These are phyloP conservation scores for Microcebus ravelobensis DNA, from an alignment of 2,113 vertebrate species.

Conservation along the genomic window DNA sequence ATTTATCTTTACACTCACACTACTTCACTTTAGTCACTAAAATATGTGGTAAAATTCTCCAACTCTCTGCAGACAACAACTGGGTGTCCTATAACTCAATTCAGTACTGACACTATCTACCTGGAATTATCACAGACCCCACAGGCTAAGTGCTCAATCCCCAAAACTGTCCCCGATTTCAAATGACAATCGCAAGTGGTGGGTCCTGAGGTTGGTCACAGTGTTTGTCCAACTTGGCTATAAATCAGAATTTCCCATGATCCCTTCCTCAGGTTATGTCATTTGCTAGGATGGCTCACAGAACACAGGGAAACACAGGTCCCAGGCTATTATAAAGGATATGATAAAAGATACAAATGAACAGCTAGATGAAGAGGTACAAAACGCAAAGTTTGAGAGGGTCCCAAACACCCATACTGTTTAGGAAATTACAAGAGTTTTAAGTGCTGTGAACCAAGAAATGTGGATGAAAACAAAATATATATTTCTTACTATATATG, in stretches of 20 bases:
- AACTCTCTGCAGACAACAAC: background rate
- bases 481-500: background rate
- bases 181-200: background rate
- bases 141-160: background rate
- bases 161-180: background rate
- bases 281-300: background rate
- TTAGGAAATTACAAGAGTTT: background rate
- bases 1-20: background rate
- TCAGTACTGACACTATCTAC: background rate
- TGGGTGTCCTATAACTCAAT: background rate
- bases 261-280: background rate
- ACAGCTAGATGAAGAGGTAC: background rate
- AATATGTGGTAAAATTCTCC: background rate
- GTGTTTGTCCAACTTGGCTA: background rate
- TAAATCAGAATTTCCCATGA: background rate
- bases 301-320: background rate
- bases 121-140: background rate
- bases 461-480: background rate
- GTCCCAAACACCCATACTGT: background rate
- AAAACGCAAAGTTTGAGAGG: background rate
- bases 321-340: background rate
- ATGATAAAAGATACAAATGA: background rate
- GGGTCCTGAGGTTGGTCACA: background rate
- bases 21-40: background rate
- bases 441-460: background rate